Conservation (phyloP, 2,113 vertebrate species). For the Callopanchax toddi region DNA sequence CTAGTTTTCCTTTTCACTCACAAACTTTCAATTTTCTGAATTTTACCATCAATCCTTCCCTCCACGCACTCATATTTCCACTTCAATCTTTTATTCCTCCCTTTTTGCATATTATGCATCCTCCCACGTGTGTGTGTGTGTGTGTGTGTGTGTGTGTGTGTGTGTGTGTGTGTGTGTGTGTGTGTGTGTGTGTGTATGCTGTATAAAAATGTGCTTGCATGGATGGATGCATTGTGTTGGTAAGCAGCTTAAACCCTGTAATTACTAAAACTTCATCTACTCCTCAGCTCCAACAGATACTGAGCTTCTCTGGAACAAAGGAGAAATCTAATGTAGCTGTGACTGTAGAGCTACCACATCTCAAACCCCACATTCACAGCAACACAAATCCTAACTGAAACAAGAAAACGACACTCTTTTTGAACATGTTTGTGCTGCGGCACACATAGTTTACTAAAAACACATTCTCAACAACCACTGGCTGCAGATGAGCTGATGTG, state of each 20-base stretch:
- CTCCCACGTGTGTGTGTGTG: slow-evolving; percentile 40
- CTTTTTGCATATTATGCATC: slow-evolving; percentile 46
- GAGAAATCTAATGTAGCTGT: neutral
- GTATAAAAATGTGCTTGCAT: slow-evolving; percentile 21
- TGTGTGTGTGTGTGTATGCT: slow-evolving; percentile 19
- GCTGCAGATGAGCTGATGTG: neutral
- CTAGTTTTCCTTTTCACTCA: neutral
- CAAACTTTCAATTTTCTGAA: neutral
- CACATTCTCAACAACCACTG: neutral
- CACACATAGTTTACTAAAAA: neutral
- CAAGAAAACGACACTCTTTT: slow-evolving; percentile 3
- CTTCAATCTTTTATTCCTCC: slow-evolving; percentile 45
- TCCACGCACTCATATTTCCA: slow-evolving; percentile 33
- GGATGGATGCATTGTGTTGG: slow-evolving; percentile 42
- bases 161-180: slow-evolving; percentile 18
- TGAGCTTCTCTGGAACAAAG: slow-evolving; percentile 22
- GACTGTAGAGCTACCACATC: slow-evolving; percentile 29
- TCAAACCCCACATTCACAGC: slow-evolving; percentile 33
- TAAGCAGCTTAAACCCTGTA: slow-evolving; percentile 54
- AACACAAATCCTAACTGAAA: slow-evolving; percentile 19
- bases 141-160: no score
- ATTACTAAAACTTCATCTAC: slow-evolving; percentile 61
- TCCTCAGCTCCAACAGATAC: slow-evolving; percentile 38
- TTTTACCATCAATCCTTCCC: slow-evolving; percentile 11
- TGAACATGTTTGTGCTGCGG: neutral